A percentile compares a stretch with the other conserved stretches of the same genome.
phyloP scores from a whole-genome alignment of 2,113 vertebrate genomes.

The Corythornis cristatus region DNA sequence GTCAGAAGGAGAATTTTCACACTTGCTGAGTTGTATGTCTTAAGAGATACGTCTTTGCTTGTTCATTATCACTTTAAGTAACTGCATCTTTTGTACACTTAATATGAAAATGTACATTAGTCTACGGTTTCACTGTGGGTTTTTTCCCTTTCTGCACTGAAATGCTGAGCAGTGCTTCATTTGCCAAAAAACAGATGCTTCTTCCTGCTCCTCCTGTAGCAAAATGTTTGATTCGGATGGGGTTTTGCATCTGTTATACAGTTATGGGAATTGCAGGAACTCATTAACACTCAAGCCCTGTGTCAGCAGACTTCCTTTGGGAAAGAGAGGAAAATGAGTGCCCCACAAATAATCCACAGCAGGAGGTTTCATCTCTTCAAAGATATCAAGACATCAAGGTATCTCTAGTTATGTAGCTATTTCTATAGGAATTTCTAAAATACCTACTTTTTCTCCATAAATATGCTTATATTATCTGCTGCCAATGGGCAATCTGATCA shows the following conservation, averaged over 20 bases:
- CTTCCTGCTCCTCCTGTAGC: neutral
- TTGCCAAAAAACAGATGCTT: slow-evolving; percentile 38
- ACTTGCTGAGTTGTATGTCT: neutral
- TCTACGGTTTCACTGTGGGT: neutral
- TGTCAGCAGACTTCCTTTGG: neutral
- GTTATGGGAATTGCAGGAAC: slow-evolving; percentile 54
- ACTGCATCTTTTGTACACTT: neutral
- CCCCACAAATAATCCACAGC: slow-evolving; percentile 20
- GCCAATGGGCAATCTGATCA: neutral
- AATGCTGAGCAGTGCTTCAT: slow-evolving; percentile 32
- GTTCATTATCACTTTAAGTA: neutral
- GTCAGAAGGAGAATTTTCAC: neutral
- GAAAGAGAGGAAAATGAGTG: slow-evolving; percentile 20
- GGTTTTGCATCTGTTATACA: slow-evolving; percentile 44
- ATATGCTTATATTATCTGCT: neutral
- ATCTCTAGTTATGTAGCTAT: neutral
- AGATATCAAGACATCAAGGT: neutral
- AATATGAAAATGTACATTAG: neutral
- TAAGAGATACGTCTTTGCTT: neutral
- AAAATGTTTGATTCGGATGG: neutral
- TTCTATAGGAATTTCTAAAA: neutral
- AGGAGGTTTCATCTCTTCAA: neutral
- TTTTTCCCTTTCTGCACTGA: neutral
- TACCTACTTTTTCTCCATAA: neutral
- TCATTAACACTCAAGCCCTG: slow-evolving; percentile 38